Conservation (phyloP, 2,797 vertebrate genomes). For the Distichodus sexfasciatus region DNA sequence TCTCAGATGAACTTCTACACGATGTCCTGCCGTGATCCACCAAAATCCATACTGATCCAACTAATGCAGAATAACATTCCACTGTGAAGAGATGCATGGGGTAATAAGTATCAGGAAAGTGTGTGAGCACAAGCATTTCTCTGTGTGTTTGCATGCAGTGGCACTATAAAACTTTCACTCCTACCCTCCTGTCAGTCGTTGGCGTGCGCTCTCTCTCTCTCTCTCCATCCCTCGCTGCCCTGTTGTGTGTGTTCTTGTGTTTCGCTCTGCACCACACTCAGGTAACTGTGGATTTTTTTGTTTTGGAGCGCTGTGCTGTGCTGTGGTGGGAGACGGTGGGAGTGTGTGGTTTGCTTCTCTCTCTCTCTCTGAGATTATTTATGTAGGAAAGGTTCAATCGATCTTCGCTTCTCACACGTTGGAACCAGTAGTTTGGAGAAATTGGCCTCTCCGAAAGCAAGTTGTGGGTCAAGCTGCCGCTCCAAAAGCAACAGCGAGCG, state of each 20-base stretch:
- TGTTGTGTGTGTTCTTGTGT: conserved; percentile 18
- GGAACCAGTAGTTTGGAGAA: conserved; percentile 6
- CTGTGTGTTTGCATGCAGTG: not conserved
- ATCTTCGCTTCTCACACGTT: conserved; percentile 25
- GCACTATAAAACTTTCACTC: conserved; percentile 18
- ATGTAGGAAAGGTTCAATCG: conserved; percentile 30
- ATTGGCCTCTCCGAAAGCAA: not conserved
- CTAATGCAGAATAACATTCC: conserved; percentile 45
- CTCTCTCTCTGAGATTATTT: conserved; percentile 30
- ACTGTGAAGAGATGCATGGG: conserved; percentile 40
- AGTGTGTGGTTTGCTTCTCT: conserved; percentile 15
- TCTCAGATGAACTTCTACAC: too few relatives aligned
- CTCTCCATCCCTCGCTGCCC: conserved; percentile 24
- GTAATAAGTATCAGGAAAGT: conserved; percentile 57
- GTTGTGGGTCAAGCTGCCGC: not conserved
- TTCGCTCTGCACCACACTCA: conserved; percentile 18
- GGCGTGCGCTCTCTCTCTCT: conserved; percentile 12
- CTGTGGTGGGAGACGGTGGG: not conserved
- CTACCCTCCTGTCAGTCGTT: conserved; percentile 26
- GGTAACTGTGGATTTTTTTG: conserved; percentile 20
- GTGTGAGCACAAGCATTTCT: conserved; percentile 48
- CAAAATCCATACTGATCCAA: conserved; percentile 39
- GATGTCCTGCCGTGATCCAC: conserved; percentile 26
- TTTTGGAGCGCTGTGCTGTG: conserved; percentile 10
- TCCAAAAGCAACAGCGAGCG: conserved; percentile 21